phyloP scores from a whole-genome alignment of 2,113 vertebrate genomes.

The Nyctereutes procyonoides region DNA sequence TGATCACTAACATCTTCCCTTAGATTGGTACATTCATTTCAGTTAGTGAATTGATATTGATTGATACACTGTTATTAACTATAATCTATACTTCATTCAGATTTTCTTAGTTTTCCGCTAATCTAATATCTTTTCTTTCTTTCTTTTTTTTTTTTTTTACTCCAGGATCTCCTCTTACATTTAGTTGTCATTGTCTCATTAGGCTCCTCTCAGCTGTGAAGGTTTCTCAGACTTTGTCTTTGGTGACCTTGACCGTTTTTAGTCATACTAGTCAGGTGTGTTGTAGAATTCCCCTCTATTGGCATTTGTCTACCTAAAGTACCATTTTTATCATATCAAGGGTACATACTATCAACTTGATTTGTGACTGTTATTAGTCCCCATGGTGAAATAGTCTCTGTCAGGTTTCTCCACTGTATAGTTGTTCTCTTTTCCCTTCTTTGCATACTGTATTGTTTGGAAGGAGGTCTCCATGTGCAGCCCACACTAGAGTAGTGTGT shows the following conservation, averaged over 20 bases:
- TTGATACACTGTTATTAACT: not conserved
- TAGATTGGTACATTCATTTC: not conserved
- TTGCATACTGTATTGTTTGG: not conserved
- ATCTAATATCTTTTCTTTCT: accelerated
- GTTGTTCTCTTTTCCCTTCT: not conserved
- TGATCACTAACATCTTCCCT: not conserved
- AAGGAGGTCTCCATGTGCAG: not conserved
- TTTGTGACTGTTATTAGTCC: not conserved
- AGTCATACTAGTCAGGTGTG: not conserved
- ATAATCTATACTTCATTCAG: not conserved
- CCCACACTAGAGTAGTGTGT: not conserved
- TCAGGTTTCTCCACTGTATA: not conserved
- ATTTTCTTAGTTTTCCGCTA: not conserved
- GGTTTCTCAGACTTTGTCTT: not conserved
- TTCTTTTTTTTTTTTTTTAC: not conserved
- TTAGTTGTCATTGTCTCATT: not conserved
- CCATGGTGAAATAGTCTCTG: not conserved
- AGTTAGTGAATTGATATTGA: not conserved
- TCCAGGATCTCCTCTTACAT: not conserved
- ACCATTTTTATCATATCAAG: not conserved
- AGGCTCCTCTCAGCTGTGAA: not conserved
- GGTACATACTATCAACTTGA: not conserved
- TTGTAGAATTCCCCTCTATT: not conserved
- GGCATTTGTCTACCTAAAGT: not conserved
- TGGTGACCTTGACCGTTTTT: not conserved